phyloP scores from a whole-genome alignment of 1,140 invertebrate genomes.

The Agrypnia vestita region DNA sequence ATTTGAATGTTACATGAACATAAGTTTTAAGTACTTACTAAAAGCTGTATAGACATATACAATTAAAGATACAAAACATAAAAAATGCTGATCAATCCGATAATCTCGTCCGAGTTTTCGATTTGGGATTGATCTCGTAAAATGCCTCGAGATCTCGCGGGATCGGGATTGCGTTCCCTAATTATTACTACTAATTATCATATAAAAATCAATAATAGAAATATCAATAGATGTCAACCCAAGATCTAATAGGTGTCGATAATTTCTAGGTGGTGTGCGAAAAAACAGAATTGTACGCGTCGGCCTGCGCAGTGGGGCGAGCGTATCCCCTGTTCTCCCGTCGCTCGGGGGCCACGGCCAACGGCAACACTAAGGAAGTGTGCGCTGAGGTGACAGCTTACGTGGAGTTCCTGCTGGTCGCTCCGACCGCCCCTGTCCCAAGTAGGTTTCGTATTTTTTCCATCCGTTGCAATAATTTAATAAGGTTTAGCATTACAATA shows the following conservation, averaged over 20 bases:
- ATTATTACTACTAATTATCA: neutral
- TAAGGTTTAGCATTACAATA: too few species aligned
- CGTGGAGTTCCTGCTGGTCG: conserved; percentile 78
- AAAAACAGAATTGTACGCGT: conserved; percentile 82
- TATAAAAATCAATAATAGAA: neutral
- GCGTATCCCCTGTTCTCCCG: conserved; percentile 83
- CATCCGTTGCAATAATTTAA: too few species aligned
- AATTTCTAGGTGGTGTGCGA: conserved; percentile 83
- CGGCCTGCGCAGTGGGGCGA: conserved; percentile 85
- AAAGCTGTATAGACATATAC: too few species aligned
- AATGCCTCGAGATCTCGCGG: too few species aligned
- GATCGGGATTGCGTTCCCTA: too few species aligned
- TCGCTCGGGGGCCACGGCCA: conserved; percentile 77
- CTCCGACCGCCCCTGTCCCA: conserved; percentile 19
- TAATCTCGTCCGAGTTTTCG: too few species aligned
- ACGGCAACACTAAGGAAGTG: conserved; percentile 45
- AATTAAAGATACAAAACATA: too few species aligned
- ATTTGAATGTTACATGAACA: too few species aligned
- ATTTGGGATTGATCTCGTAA: too few species aligned
- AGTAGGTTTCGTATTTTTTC: conserved; percentile 33
- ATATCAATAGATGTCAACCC: neutral
- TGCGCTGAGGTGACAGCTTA: conserved; percentile 65
- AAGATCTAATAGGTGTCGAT: neutral
- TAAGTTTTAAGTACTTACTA: too few species aligned
- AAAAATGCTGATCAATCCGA: too few species aligned